phyloP scores from a whole-genome alignment of 1,140 invertebrate species.

The Sminthurides bifidus region DNA sequence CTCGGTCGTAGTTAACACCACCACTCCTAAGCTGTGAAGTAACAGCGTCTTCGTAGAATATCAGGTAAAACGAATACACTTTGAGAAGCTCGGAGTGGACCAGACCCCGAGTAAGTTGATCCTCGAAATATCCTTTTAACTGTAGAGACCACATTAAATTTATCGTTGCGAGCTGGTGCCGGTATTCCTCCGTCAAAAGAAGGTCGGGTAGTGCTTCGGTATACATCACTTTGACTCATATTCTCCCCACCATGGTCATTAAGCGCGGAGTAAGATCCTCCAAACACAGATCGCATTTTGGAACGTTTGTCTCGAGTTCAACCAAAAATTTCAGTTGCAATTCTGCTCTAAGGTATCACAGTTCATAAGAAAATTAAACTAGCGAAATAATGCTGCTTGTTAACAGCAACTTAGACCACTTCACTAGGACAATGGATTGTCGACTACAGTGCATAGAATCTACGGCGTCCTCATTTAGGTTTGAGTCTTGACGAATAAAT shows the following conservation, averaged over 20 bases:
- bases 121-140: slow-evolving; percentile 25
- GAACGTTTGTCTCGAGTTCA: not conserved
- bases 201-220: slow-evolving; percentile 27
- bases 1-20: slow-evolving; percentile 23
- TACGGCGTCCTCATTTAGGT: too few relatives aligned
- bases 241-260: slow-evolving; percentile 20
- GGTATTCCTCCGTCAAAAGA: slow-evolving; percentile 28
- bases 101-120: slow-evolving; percentile 7
- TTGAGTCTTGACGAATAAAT: too few relatives aligned
- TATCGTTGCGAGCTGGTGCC: slow-evolving; percentile 9
- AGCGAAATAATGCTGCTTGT: not conserved
- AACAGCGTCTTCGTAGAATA: slow-evolving; percentile 26
- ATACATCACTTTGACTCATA: slow-evolving; percentile 24
- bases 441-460: too few relatives aligned
- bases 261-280: slow-evolving; percentile 30
- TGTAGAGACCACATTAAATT: slow-evolving; percentile 26
- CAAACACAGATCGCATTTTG: slow-evolving; percentile 29
- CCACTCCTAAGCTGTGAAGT: slow-evolving; percentile 6
- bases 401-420: too few relatives aligned
- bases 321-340: not conserved
- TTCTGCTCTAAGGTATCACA: not conserved
- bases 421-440: too few relatives aligned
- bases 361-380: too few relatives aligned
- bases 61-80: slow-evolving; percentile 30
- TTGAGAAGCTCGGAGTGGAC: slow-evolving; percentile 25